Conservation (phyloP, 2,113 vertebrate species). For the Polypterus bichir region DNA sequence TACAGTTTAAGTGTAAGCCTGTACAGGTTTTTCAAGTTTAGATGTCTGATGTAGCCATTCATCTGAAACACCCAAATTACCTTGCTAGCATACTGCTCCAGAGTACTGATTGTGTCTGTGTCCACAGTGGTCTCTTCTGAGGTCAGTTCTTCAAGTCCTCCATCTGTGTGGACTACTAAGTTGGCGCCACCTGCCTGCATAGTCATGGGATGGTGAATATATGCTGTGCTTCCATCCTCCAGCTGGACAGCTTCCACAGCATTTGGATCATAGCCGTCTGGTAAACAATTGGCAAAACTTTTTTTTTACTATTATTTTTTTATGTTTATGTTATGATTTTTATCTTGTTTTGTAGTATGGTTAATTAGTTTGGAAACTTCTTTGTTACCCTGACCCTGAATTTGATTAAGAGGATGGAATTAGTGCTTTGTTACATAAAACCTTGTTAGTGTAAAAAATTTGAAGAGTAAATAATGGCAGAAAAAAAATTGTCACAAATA, state of each 20-base stretch:
- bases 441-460: too few relatives aligned
- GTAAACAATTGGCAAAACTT: neutral
- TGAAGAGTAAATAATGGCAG: too few relatives aligned
- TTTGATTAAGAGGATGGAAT: too few relatives aligned
- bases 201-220: constrained; percentile 45
- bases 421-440: too few relatives aligned
- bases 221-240: constrained; percentile 65
- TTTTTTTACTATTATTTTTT: neutral
- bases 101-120: constrained; percentile 33
- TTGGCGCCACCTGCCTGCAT: constrained; percentile 36
- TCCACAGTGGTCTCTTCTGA: constrained; percentile 37
- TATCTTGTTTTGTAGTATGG: too few relatives aligned
- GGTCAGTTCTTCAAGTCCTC: constrained; percentile 37
- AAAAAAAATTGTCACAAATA: too few relatives aligned
- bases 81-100: constrained; percentile 47
- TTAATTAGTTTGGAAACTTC: too few relatives aligned
- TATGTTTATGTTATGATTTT: too few relatives aligned
- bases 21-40: too few relatives aligned
- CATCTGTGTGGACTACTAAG: constrained; percentile 46
- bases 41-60: too few relatives aligned
- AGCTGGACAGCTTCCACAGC: constrained; percentile 54
- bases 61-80: constrained; percentile 25
- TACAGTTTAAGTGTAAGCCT: too few relatives aligned
- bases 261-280: constrained; percentile 51
- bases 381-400: too few relatives aligned